A percentile compares a stretch with the other conserved stretches of the same genome.
Evolutionary conservation across 2,113 vertebrate genomes (phyloP).

Genomic region (Catharus minimus): DNA sequence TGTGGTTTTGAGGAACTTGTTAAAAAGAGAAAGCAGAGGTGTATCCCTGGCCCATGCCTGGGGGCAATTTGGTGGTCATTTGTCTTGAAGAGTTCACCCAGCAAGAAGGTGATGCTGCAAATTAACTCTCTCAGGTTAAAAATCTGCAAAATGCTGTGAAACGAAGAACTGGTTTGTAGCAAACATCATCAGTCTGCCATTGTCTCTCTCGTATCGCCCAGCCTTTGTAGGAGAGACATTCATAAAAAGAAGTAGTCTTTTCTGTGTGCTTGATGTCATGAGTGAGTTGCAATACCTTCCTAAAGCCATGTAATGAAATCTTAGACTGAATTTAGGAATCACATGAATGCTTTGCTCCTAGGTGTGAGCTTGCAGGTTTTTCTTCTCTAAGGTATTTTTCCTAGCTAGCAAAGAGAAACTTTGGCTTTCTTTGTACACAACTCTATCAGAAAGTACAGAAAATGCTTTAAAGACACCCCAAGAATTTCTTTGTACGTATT

Average conservation of each 20-base stretch:
- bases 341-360: rapidly evolving
- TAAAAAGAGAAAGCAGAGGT: background rate
- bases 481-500: background rate
- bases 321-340: background rate
- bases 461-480: background rate
- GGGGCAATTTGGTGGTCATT: background rate
- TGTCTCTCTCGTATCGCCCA: background rate
- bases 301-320: background rate
- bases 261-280: background rate
- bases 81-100: background rate
- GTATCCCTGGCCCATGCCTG: background rate
- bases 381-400: background rate
- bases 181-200: background rate
- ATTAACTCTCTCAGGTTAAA: background rate
- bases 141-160: background rate
- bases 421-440: background rate
- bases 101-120: background rate
- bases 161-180: background rate
- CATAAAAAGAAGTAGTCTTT: background rate
- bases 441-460: background rate
- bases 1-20: background rate
- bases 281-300: background rate
- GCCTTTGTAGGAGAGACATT: background rate
- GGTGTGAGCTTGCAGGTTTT: background rate
- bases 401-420: background rate